These are phyloP conservation scores for Cheilosia pagana DNA, from an alignment of 2,888 invertebrate species.

Conservation along the genomic window DNA sequence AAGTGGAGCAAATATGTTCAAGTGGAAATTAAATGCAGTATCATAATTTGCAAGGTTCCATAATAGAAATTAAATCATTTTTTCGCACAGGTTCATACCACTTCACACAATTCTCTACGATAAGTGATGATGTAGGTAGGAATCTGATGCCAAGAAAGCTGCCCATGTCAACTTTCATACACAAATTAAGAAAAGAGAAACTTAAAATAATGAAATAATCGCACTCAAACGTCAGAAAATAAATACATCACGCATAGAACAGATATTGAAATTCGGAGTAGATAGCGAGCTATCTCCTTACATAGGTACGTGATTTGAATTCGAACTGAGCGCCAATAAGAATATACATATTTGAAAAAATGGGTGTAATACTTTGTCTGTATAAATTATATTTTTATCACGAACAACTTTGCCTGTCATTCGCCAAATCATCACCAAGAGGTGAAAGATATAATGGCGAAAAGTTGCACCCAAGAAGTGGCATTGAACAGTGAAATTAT, in stretches of 20 bases:
- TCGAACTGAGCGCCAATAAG: neutral
- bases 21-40: too few relatives aligned
- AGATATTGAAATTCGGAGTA: conserved; percentile 6
- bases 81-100: too few relatives aligned
- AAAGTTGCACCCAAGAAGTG: too few relatives aligned
- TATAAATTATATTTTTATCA: neutral
- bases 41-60: neutral
- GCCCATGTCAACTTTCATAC: too few relatives aligned
- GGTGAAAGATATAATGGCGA: too few relatives aligned
- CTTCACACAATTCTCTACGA: too few relatives aligned
- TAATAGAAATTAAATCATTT: too few relatives aligned
- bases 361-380: neutral
- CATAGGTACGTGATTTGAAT: conserved; percentile 11
- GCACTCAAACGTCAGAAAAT: neutral
- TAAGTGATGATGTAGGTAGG: too few relatives aligned
- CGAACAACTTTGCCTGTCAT: neutral
- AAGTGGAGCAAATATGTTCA: too few relatives aligned
- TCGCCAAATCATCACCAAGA: neutral
- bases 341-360: neutral
- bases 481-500: too few relatives aligned
- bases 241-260: neutral
- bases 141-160: too few relatives aligned
- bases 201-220: neutral
- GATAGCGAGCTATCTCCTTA: neutral
- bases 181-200: neutral